Percentiles rank a stretch among this genome's conserved stretches.
Evolutionary conservation across 2,888 invertebrate genomes (phyloP).

Genomic region (Mythimna pallens): DNA sequence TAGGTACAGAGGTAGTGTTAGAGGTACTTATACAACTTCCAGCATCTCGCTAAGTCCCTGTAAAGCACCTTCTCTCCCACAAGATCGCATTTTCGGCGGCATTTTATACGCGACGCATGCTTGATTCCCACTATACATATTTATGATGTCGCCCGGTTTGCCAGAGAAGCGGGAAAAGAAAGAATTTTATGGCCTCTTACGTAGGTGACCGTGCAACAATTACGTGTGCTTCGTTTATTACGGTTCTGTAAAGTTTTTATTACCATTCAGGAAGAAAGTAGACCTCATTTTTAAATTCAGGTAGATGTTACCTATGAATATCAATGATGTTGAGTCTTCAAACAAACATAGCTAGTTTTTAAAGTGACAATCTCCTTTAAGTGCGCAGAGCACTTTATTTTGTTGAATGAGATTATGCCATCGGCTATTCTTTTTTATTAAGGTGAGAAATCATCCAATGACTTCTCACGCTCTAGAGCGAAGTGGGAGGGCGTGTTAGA

Average conservation of each 20-base stretch:
- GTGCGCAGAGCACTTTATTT: too few species aligned
- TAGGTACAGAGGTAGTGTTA: neutral
- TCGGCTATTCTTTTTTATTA: too few species aligned
- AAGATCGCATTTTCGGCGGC: conserved; percentile 89
- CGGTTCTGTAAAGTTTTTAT: conserved; percentile 44
- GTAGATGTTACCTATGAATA: conserved; percentile 8
- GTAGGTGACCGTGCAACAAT: conserved; percentile 81
- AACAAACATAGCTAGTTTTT: too few species aligned
- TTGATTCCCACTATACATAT: conserved; percentile 90
- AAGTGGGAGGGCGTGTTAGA: too few species aligned
- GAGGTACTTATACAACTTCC: conserved; percentile 60
- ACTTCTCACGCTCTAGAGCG: too few species aligned
- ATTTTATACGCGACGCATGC: conserved; percentile 90
- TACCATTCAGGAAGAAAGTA: conserved; percentile 15
- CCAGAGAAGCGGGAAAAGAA: conserved; percentile 78
- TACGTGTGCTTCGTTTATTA: conserved; percentile 65
- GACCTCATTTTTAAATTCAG: neutral
- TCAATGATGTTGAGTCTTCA: neutral
- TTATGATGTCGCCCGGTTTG: conserved; percentile 85
- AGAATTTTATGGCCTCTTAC: conserved; percentile 85
- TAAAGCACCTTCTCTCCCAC: conserved; percentile 79
- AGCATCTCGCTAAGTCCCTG: conserved; percentile 65
- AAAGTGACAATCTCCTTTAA: too few species aligned
- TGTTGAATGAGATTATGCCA: too few species aligned
- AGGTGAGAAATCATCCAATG: too few species aligned